These are phyloP conservation scores for Acleris literana DNA, from an alignment of 2,888 invertebrate species.

Conservation along the genomic window DNA sequence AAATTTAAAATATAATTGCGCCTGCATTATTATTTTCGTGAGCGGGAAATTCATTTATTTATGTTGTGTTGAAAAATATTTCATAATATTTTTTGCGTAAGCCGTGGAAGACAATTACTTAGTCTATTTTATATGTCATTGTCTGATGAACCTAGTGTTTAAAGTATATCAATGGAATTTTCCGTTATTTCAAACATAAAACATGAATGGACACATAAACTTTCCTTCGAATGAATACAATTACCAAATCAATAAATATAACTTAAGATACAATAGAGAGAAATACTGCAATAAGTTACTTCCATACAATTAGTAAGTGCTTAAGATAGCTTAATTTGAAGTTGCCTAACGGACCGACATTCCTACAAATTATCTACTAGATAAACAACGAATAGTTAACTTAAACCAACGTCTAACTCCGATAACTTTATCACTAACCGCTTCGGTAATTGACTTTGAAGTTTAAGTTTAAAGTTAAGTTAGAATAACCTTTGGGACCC, in stretches of 20 bases:
- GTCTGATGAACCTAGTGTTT: no score
- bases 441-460: conserved; percentile 33
- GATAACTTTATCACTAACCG: conserved; percentile 31
- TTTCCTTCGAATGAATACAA: no score
- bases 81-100: no score
- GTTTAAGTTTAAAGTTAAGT: conserved; percentile 22
- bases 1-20: no score
- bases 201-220: no score
- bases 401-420: conserved; percentile 7
- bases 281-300: neutral
- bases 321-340: conserved; percentile 26
- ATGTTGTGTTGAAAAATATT: no score
- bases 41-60: no score
- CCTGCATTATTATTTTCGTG: no score
- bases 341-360: conserved; percentile 17
- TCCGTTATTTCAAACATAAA: no score
- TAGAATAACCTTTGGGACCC: conserved; percentile 20
- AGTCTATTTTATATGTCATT: no score
- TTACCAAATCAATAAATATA: neutral
- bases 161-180: no score
- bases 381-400: conserved; percentile 29
- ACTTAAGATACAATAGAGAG: neutral
- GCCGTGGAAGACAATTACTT: no score
- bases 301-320: conserved; percentile 6
- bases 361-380: conserved; percentile 25